Evolutionary conservation across 2,888 invertebrate genomes (phyloP).

Genomic region (Leptinotarsa juncta): DNA sequence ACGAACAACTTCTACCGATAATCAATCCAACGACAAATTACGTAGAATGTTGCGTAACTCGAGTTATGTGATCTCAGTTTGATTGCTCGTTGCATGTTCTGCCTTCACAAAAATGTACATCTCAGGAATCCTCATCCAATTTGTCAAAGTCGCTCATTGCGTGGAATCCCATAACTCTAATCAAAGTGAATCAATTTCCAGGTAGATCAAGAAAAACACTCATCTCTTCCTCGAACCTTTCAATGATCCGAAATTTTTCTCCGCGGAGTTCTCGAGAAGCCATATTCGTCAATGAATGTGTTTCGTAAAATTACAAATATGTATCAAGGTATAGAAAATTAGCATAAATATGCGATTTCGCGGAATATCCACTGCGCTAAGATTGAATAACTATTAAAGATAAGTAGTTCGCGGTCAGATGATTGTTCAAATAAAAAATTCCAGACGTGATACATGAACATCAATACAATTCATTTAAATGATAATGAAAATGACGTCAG

Average conservation of each 20-base stretch:
- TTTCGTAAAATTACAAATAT: constrained; percentile 7
- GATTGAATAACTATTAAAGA: constrained; percentile 11
- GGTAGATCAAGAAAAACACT: background rate
- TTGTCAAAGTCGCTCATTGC: background rate
- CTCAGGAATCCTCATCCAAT: background rate
- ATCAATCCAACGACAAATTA: background rate
- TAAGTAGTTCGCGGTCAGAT: constrained; percentile 35
- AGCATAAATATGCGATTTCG: constrained; percentile 24
- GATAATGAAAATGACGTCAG: constrained; percentile 15
- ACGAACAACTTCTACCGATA: background rate
- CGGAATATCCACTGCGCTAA: background rate
- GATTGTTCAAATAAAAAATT: constrained; percentile 31
- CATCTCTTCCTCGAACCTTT: background rate
- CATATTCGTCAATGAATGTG: background rate
- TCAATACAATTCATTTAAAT: constrained; percentile 27
- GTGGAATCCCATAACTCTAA: background rate
- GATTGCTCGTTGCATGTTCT: background rate
- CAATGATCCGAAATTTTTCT: background rate
- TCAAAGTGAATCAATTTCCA: constrained; percentile 5
- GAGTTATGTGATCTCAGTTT: background rate
- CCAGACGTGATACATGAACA: constrained; percentile 27
- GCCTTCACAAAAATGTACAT: constrained; percentile 3
- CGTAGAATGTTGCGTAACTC: background rate
- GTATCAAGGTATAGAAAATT: constrained; percentile 16
- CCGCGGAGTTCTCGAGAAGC: background rate